Evolutionary conservation across 53 echinoderm and acorn worm genomes (phyloP), one percentile per base, ranked within the genome.

Genomic region (Actinopyga echinites): DNA sequence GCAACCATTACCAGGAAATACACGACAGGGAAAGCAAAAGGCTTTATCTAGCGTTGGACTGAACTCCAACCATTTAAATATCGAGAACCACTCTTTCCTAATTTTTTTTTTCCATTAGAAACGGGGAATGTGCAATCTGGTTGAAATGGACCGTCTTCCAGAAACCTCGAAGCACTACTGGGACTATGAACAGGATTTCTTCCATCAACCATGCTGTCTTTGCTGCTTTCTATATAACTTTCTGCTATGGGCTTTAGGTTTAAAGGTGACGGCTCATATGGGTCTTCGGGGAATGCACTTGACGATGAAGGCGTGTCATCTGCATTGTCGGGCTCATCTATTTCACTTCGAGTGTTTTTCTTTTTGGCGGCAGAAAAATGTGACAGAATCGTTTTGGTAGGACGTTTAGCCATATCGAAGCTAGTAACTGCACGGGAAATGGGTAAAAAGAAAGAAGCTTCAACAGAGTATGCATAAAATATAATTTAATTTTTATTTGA

Each of bases 21-120:
- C 23, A 37, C 83, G 67, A 30, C 83, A 83, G 29, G 83, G 83
- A 30, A 83, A 83, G 49, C 83, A 83, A 38, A 66, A 83, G 19
- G 59, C 57, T 57, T 57, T 56, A 53, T 80, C 58, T 30, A 36
- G 57, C 8, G 61, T 3, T 21, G 80, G 80, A 36, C 57, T 57
- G 22, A 58, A 80, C 4, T 36, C 60, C 3, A 80, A 10, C 80
- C 62, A 80, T 33, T 31, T 42, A 0, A 19, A 69, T 22, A 37
- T 17, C 20, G 69, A 69, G 69, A 37, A 69, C 69, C 17, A 30
- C 42, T 32, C 35, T 4, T 33, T 67, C 29, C 30, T 17, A 22
- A 29, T 20, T 29, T 29, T 32, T 21, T 67, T 26, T 32, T 67
- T 26, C 6, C 67, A 67, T 1, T 67, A 21, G 28, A 10, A 29